phyloP scores from a whole-genome alignment of 2,888 invertebrate genomes.

The Zonitis immaculata region DNA sequence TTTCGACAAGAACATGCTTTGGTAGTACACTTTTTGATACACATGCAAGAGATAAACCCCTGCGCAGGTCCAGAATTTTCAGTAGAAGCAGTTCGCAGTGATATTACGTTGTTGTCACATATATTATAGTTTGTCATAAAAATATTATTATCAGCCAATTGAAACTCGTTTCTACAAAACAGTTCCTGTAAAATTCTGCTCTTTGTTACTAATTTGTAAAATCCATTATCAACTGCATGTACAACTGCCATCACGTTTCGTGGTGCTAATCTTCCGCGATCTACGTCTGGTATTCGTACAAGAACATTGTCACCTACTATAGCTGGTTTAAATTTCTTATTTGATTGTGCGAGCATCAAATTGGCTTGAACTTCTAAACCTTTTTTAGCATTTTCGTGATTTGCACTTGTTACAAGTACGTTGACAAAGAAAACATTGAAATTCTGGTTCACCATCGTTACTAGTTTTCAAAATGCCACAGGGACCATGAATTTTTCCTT shows the following conservation, averaged over 20 bases:
- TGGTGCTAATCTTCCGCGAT: slow-evolving; percentile 1
- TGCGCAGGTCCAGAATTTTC: slow-evolving; percentile 11
- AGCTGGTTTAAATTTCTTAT: too few relatives aligned
- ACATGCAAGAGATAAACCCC: slow-evolving; percentile 15
- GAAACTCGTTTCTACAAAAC: slow-evolving; percentile 1
- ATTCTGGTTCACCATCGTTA: too few relatives aligned
- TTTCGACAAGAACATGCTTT: slow-evolving; percentile 13
- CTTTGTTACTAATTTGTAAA: slow-evolving; percentile 14
- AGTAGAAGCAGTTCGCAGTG: background rate
- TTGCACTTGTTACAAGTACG: too few relatives aligned
- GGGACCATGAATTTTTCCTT: too few relatives aligned
- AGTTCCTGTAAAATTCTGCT: slow-evolving; percentile 7
- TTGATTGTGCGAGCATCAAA: too few relatives aligned
- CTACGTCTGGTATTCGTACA: background rate
- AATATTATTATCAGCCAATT: slow-evolving; percentile 1
- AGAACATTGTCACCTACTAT: slow-evolving; percentile 1
- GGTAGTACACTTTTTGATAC: slow-evolving; percentile 10
- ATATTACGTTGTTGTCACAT: background rate
- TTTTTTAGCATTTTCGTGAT: too few relatives aligned
- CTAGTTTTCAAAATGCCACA: too few relatives aligned
- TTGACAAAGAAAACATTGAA: too few relatives aligned
- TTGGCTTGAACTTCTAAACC: too few relatives aligned
- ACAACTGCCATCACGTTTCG: slow-evolving; percentile 13
- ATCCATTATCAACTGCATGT: slow-evolving; percentile 8
- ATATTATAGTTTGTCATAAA: background rate